Conservation (phyloP, 2,888 invertebrate species). For the Cheilosia vulpina region DNA sequence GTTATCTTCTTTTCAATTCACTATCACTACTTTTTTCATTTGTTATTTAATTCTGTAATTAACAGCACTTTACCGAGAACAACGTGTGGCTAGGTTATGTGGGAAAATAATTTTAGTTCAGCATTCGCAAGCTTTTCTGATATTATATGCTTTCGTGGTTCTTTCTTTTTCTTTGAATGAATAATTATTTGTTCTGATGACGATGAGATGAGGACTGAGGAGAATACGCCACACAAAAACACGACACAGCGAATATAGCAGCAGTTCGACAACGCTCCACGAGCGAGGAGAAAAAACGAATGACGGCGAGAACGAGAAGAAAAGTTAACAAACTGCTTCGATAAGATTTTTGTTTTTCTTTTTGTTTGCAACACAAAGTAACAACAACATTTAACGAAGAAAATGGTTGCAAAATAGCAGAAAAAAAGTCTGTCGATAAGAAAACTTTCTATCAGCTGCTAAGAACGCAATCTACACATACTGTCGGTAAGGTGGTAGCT, state of each 20-base stretch:
- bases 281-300: slow-evolving; percentile 50
- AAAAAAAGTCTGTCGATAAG: background rate
- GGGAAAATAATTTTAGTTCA: slow-evolving; percentile 3
- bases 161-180: slow-evolving; percentile 25
- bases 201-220: too few species aligned
- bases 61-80: slow-evolving; percentile 8
- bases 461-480: slow-evolving; percentile 17
- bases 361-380: background rate
- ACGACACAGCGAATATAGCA: background rate
- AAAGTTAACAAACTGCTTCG: background rate
- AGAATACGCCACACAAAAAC: slow-evolving; percentile 4
- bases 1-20: slow-evolving; percentile 23
- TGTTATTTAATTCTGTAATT: background rate
- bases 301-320: slow-evolving; percentile 4
- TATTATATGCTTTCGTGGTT: background rate
- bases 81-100: slow-evolving; percentile 42
- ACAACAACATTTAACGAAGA: slow-evolving; percentile 11
- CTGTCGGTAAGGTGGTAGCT: slow-evolving; percentile 18
- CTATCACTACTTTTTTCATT: slow-evolving; percentile 15
- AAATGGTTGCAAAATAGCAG: slow-evolving; percentile 34
- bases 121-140: background rate
- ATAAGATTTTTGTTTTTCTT: slow-evolving; percentile 4
- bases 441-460: slow-evolving; percentile 1
- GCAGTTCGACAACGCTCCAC: background rate
- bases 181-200: background rate